Conservation (phyloP, 2,113 vertebrate species). For the Mesitornis unicolor region DNA sequence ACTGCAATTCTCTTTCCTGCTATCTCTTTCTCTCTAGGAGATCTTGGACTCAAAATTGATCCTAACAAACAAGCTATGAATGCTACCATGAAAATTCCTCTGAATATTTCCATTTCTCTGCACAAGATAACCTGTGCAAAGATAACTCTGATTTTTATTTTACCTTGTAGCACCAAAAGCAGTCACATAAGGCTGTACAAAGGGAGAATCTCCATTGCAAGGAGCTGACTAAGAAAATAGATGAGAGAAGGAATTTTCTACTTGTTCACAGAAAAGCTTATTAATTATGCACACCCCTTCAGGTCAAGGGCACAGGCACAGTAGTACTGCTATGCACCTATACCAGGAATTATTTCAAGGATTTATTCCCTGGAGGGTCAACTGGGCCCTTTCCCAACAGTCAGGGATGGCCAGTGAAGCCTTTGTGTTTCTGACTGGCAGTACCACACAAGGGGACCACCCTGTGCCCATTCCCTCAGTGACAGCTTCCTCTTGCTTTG, state of each 20-base stretch:
- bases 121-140: background rate
- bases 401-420: background rate
- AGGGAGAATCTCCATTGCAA: background rate
- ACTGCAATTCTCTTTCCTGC: background rate
- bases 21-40: background rate
- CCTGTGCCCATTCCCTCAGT: background rate
- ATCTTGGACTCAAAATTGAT: background rate
- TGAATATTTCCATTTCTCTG: background rate
- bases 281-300: background rate
- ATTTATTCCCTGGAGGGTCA: background rate
- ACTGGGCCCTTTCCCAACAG: background rate
- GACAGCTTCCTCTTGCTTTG: background rate
- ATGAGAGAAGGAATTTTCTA: background rate
- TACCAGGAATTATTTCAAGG: background rate
- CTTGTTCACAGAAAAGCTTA: background rate
- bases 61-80: background rate
- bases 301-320: background rate
- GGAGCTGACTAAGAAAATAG: background rate
- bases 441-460: background rate
- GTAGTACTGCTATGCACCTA: background rate
- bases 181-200: background rate
- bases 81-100: background rate
- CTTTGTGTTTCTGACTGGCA: background rate
- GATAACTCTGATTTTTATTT: background rate
- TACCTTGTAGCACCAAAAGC: background rate